phyloP scores from a whole-genome alignment of 2,113 vertebrate species.

The Phaethon lepturus region DNA sequence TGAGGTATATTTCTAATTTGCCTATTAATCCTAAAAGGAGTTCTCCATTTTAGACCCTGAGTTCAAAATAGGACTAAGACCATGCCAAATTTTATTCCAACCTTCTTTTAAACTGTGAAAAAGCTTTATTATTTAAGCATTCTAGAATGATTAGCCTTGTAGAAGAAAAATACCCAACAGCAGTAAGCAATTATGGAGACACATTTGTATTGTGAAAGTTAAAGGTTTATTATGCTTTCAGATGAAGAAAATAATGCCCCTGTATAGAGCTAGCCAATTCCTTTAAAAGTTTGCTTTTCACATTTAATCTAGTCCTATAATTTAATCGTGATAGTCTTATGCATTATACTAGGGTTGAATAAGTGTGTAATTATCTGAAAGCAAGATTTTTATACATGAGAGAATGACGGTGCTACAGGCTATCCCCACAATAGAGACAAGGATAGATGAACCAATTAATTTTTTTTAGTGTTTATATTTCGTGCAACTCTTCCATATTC shows the following conservation, averaged over 20 bases:
- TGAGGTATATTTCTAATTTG: not conserved
- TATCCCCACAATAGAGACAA: not conserved
- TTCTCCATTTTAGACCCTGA: not conserved
- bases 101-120: not conserved
- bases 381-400: slow-evolving; percentile 34
- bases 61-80: not conserved
- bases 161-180: not conserved
- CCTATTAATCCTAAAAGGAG: not conserved
- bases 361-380: slow-evolving; percentile 45
- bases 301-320: slow-evolving; percentile 45
- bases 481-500: not conserved
- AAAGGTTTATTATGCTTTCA: slow-evolving; percentile 34
- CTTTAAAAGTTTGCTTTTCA: slow-evolving; percentile 42
- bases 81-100: not conserved
- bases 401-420: slow-evolving; percentile 2
- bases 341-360: slow-evolving; percentile 25
- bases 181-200: slow-evolving; percentile 14
- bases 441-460: slow-evolving; percentile 18
- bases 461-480: not conserved
- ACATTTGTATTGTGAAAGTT: not conserved
- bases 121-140: not conserved
- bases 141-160: not conserved
- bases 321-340: not conserved
- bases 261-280: not conserved
- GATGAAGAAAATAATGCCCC: slow-evolving; percentile 27